These are phyloP conservation scores for Apodemus agrarius DNA, from an alignment of 2,797 vertebrate species.

Conservation along the genomic window DNA sequence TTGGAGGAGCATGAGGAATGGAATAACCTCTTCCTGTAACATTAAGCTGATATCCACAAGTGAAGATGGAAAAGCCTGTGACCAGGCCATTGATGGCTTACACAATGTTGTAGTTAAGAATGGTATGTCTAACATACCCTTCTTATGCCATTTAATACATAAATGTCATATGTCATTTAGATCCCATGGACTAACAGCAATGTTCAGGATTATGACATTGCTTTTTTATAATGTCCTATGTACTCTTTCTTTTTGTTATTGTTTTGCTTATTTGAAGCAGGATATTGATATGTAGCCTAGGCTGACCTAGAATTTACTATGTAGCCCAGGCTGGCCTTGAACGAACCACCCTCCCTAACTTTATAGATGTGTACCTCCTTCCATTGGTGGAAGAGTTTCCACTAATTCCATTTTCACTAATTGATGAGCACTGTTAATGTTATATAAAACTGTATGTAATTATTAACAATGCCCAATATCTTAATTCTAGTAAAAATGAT, in stretches of 20 bases:
- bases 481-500: not conserved
- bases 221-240: not conserved
- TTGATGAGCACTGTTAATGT: not conserved
- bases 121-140: no score
- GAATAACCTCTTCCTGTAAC: not conserved
- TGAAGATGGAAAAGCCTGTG: not conserved
- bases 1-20: not conserved
- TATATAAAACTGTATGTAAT: not conserved
- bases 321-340: not conserved
- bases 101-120: not conserved
- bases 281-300: no score
- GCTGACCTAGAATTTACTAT: not conserved
- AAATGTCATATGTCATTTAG: not conserved
- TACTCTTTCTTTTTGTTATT: not conserved
- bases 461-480: not conserved
- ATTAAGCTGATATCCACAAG: not conserved
- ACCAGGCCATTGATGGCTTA: not conserved
- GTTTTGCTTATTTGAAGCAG: not conserved
- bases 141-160: no score
- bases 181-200: not conserved
- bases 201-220: not conserved
- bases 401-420: not conserved
- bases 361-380: not conserved
- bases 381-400: not conserved
- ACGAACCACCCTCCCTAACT: not conserved